Evolutionary conservation across 2,113 vertebrate genomes (phyloP).

Genomic region (Melanocharis versteri): DNA sequence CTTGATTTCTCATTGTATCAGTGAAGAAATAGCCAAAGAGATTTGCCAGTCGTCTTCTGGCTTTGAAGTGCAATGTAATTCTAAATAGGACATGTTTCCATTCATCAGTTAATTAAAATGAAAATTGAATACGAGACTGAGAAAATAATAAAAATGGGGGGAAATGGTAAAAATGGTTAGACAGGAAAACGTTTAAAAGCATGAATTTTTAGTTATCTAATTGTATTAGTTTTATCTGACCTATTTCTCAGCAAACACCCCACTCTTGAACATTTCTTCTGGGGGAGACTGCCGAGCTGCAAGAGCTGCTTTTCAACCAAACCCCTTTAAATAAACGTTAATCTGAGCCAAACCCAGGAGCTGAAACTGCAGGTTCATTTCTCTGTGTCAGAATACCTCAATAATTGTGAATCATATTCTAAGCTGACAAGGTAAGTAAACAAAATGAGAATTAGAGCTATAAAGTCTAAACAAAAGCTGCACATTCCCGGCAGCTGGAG

Average conservation of each 20-base stretch:
- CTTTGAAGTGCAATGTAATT: not conserved
- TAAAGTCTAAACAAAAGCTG: not conserved
- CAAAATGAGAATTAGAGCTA: not conserved
- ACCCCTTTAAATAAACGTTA: not conserved
- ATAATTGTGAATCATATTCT: not conserved
- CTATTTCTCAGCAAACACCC: not conserved
- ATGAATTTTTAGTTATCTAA: not conserved
- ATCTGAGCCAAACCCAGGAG: not conserved
- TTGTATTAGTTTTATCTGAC: not conserved
- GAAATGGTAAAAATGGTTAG: not conserved
- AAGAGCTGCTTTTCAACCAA: not conserved
- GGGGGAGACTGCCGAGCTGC: not conserved
- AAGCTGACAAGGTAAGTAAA: not conserved
- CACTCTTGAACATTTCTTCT: not conserved
- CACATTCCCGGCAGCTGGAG: not conserved
- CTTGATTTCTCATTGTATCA: not conserved
- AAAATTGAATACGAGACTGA: not conserved
- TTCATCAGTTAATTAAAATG: slow-evolving; percentile 1
- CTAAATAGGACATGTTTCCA: not conserved
- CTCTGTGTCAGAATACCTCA: not conserved
- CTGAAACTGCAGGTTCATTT: not conserved
- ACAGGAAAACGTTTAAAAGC: not conserved
- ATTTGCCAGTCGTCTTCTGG: not conserved
- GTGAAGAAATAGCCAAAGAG: not conserved
- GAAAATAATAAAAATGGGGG: not conserved